Conservation (phyloP, 2,888 invertebrate genomes). For the Anaspis maculata region DNA sequence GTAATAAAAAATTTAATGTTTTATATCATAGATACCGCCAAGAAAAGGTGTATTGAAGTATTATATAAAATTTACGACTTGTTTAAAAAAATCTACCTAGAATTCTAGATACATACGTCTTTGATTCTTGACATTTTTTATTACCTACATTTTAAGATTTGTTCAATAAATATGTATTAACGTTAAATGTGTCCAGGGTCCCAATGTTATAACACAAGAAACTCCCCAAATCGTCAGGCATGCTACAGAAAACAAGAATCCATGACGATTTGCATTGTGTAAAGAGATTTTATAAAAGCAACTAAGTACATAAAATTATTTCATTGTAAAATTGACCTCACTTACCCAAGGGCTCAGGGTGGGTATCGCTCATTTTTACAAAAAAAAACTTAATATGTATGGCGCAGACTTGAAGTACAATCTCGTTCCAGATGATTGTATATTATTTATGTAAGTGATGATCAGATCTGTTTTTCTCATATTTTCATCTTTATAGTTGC, state of each 20-base stretch:
- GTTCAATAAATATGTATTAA: slow-evolving; percentile 15
- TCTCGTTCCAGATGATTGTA: too few species aligned
- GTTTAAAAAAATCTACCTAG: slow-evolving; percentile 7
- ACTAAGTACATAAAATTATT: too few species aligned
- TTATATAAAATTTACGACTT: slow-evolving; percentile 8
- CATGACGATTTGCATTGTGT: slow-evolving; percentile 9
- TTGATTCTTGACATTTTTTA: slow-evolving; percentile 12
- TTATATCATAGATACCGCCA: slow-evolving; percentile 20
- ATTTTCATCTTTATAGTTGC: too few species aligned
- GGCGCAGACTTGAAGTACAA: too few species aligned
- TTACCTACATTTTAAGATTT: slow-evolving; percentile 9
- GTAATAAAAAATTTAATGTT: slow-evolving; percentile 20
- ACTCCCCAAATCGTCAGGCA: slow-evolving; percentile 9
- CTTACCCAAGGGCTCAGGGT: slow-evolving; percentile 28
- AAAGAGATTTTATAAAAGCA: slow-evolving; percentile 6
- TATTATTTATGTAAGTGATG: too few species aligned
- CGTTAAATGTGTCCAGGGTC: slow-evolving; percentile 17
- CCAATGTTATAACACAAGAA: slow-evolving; percentile 7
- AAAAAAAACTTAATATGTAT: too few species aligned
- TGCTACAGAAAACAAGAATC: slow-evolving; percentile 3
- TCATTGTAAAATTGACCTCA: too few species aligned
- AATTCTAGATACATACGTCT: slow-evolving; percentile 1
- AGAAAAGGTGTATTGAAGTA: slow-evolving; percentile 1
- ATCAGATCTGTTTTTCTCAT: too few species aligned
- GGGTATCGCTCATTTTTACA: slow-evolving; percentile 20